Conservation (phyloP, 2,888 invertebrate genomes). For the Creontiades dilutus region DNA sequence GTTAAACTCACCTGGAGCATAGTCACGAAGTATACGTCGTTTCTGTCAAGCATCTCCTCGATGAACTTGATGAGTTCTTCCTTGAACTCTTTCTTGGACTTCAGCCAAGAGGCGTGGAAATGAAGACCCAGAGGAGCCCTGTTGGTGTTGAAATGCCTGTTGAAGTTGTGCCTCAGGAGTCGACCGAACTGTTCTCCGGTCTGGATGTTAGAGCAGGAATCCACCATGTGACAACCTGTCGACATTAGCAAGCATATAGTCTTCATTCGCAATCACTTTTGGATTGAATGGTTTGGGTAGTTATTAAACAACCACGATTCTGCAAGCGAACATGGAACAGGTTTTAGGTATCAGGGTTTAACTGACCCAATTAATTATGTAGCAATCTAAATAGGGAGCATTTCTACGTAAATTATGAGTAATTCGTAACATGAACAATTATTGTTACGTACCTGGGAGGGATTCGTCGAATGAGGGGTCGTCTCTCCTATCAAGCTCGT, state of each 20-base stretch:
- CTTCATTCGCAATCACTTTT: too few species aligned
- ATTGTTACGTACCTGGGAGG: slow-evolving; percentile 86
- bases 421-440: too few species aligned
- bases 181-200: slow-evolving; percentile 93
- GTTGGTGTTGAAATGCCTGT: slow-evolving; percentile 95
- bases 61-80: slow-evolving; percentile 95
- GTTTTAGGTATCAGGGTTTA: too few species aligned
- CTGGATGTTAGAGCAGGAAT: slow-evolving; percentile 95
- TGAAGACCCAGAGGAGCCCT: slow-evolving; percentile 94
- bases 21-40: slow-evolving; percentile 95
- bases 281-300: too few species aligned
- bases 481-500: slow-evolving; percentile 94
- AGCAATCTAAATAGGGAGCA: too few species aligned
- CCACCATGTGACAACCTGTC: slow-evolving; percentile 86
- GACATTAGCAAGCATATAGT: not conserved
- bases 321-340: too few species aligned
- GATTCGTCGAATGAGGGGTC: slow-evolving; percentile 96
- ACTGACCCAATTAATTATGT: too few species aligned
- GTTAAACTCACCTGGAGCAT: slow-evolving; percentile 83
- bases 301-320: too few species aligned
- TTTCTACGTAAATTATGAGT: not conserved
- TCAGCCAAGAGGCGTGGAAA: slow-evolving; percentile 97
- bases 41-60: slow-evolving; percentile 92
- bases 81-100: slow-evolving; percentile 94
- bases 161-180: slow-evolving; percentile 95